Evolutionary conservation across 2,888 invertebrate genomes (phyloP), one percentile per base, ranked within the genome.

Genomic region (Smittia aterrima): DNA sequence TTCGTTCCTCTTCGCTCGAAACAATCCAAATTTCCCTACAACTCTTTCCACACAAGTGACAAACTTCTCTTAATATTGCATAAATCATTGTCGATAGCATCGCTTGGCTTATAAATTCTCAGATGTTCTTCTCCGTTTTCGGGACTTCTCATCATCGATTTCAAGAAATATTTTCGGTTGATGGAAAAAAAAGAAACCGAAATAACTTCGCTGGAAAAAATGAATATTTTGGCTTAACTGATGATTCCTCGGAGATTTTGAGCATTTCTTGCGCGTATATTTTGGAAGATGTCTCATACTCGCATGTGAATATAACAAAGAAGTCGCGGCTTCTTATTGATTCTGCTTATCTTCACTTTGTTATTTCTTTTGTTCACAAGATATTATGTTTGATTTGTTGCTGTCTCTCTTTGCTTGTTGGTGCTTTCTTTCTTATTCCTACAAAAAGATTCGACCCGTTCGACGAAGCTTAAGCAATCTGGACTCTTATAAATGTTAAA

Each of bases 1-100:
- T n/a, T n/a, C n/a, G n/a, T n/a, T n/a, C n/a, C n/a, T n/a, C n/a
- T n/a, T n/a, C n/a, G 32, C 32, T 32, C 32, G 32, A n/a, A n/a
- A 32, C 32, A 32, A 9, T 32, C 32, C 32, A 32, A 32, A 32
- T 32, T 32, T 32, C 32, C 32, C 9, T 32, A 9, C 32, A 32
- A 32, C 32, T 3, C 32, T 32, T n/a, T 32, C 32, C 4, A 32
- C 32, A 9, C 32, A 62, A 62, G 54, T 72, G 72, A 72, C 72
- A 72, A 27, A 72, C 72, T 38, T 62, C 32, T 62, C 53, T 62
- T 62, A 32, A 72, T 72, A 72, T 72, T 62, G 38, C 53, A 72
- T 72, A 72, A 72, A 72, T 72, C 72, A 72, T 72, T 38, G 22
- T 32, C 72, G 72, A 62, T 62, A 62, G 40, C 58, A 62, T 72